Evolutionary conservation across 2,113 vertebrate genomes (phyloP).

Genomic region (Bufo gargarizans): DNA sequence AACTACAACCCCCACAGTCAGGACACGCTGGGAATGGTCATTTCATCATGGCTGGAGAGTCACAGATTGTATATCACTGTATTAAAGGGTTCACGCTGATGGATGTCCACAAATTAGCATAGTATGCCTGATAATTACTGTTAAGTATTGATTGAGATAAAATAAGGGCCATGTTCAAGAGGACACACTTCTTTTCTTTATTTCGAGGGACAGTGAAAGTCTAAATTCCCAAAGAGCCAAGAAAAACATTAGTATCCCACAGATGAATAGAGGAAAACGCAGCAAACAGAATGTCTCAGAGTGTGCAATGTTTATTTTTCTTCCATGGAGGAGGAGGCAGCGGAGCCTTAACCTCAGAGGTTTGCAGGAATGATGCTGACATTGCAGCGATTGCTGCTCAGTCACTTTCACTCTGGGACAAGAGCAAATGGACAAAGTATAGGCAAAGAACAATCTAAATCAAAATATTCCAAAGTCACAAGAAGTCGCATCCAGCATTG

Average conservation of each 20-base stretch:
- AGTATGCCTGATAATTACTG: background rate
- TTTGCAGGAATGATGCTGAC: slow-evolving; percentile 44
- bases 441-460: background rate
- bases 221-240: slow-evolving; percentile 36
- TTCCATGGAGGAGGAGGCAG: slow-evolving; percentile 22
- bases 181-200: slow-evolving; percentile 29
- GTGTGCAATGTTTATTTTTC: slow-evolving; percentile 47
- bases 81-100: background rate
- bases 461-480: slow-evolving; percentile 40
- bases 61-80: background rate
- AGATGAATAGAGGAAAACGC: slow-evolving; percentile 16
- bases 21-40: background rate
- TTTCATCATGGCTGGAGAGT: background rate
- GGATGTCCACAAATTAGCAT: background rate
- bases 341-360: slow-evolving; percentile 43
- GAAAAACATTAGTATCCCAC: slow-evolving; percentile 49
- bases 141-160: background rate
- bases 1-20: too few relatives aligned
- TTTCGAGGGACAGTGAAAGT: background rate
- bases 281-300: slow-evolving; percentile 29
- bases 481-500: slow-evolving; percentile 24
- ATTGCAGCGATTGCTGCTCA: slow-evolving; percentile 33
- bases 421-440: background rate
- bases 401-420: slow-evolving; percentile 36
- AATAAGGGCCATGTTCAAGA: background rate